These are phyloP conservation scores for Aleiodes testaceus DNA, from an alignment of 2,888 invertebrate species.

Conservation along the genomic window DNA sequence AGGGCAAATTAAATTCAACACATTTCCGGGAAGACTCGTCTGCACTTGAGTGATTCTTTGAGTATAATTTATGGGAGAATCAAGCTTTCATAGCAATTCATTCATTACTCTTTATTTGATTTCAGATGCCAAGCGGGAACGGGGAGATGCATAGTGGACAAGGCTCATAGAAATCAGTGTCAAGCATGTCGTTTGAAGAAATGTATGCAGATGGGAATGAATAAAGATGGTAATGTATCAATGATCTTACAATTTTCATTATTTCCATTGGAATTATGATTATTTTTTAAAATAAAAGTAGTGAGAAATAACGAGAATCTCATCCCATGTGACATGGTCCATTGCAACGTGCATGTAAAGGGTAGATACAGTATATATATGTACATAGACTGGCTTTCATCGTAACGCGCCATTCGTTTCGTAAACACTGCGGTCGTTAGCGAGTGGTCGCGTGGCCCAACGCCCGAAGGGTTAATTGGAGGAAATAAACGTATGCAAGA, in stretches of 20 bases:
- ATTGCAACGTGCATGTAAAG: slow-evolving; percentile 11
- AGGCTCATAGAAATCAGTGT: slow-evolving; percentile 99
- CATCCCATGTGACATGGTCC: background rate
- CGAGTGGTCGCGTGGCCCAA: slow-evolving; percentile 64
- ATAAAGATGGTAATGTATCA: slow-evolving; percentile 94
- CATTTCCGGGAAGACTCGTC: slow-evolving; percentile 55
- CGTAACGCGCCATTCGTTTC: slow-evolving; percentile 48
- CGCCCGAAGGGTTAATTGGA: slow-evolving; percentile 71
- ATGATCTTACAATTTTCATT: slow-evolving; percentile 36
- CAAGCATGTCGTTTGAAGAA: slow-evolving; percentile 99
- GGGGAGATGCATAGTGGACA: slow-evolving; percentile 97
- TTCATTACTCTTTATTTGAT: slow-evolving; percentile 51
- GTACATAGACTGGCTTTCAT: slow-evolving; percentile 45
- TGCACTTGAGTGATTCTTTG: slow-evolving; percentile 33
- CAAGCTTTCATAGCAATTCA: background rate
- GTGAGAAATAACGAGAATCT: background rate
- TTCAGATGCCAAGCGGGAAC: slow-evolving; percentile 99
- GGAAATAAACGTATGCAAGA: slow-evolving; percentile 62
- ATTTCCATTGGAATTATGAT: too few relatives aligned
- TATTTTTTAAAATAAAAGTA: slow-evolving; percentile 36
- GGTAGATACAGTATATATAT: slow-evolving; percentile 13
- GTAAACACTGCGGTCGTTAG: slow-evolving; percentile 67
- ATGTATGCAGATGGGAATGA: slow-evolving; percentile 99
- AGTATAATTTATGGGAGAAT: background rate
- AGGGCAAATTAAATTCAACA: slow-evolving; percentile 70